Percentiles rank a stretch among this genome's conserved stretches.
Conservation (phyloP, 64 coral and sea anemone genomes). For the Pocillopora damicornis region DNA sequence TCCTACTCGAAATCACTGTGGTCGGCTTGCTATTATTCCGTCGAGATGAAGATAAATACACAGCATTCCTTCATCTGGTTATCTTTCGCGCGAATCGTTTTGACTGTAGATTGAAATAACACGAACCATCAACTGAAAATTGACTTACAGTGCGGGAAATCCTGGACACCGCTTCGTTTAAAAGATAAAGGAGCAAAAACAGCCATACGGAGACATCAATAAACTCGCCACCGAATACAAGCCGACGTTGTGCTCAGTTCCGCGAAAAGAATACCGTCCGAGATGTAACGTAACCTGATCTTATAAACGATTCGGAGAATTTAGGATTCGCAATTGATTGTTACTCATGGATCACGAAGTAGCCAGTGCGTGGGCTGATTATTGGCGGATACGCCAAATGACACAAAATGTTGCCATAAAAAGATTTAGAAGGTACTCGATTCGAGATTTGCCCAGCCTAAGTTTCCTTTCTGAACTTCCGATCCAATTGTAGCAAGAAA, state of each 20-base stretch:
- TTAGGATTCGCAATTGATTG: neutral
- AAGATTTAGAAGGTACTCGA: neutral
- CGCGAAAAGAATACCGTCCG: neutral
- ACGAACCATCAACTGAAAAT: neutral
- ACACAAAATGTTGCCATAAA: constrained; percentile 33
- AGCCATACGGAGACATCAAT: constrained; percentile 2
- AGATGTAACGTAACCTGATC: constrained; percentile 12
- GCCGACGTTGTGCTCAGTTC: neutral
- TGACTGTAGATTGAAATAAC: neutral
- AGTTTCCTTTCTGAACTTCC: neutral
- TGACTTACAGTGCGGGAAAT: constrained; percentile 1
- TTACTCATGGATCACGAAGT: neutral
- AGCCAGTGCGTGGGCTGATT: neutral
- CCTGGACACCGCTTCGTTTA: neutral
- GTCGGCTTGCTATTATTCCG: neutral
- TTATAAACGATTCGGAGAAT: constrained; percentile 41
- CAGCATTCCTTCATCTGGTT: neutral
- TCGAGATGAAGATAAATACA: constrained; percentile 24
- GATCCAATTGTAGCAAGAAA: neutral
- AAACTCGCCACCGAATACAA: constrained; percentile 7
- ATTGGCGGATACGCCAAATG: neutral
- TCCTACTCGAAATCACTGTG: neutral
- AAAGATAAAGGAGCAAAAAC: neutral
- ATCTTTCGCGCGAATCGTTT: neutral
- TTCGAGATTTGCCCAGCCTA: neutral